A percentile compares a stretch with the other conserved stretches of the same genome.
phyloP scores from a whole-genome alignment of 2,888 invertebrate genomes.

The Muschampia plurimacula region DNA sequence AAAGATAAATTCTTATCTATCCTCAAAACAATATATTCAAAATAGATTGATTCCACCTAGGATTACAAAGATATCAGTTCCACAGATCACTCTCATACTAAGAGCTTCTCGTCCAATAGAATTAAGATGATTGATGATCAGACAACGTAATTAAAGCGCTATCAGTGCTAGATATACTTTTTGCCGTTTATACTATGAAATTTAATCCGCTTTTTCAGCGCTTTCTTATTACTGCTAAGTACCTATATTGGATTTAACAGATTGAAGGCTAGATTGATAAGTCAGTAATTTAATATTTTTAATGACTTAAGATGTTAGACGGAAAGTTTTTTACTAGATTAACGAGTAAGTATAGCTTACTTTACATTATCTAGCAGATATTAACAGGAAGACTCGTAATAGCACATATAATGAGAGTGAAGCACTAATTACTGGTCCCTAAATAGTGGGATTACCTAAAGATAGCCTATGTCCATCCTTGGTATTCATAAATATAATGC shows the following conservation, averaged over 20 bases:
- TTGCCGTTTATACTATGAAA: conserved; percentile 39
- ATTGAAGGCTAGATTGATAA: conserved; percentile 31
- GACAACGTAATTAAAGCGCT: conserved; percentile 33
- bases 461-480: no score
- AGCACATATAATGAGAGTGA: not conserved
- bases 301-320: conserved; percentile 16
- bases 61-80: conserved; percentile 27
- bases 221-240: conserved; percentile 20
- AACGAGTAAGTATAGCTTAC: not conserved
- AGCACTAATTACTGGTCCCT: no score
- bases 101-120: conserved; percentile 43
- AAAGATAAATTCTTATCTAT: not conserved
- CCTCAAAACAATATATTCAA: not conserved
- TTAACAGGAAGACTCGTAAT: not conserved
- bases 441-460: no score
- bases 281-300: conserved; percentile 24
- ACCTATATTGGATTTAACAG: conserved; percentile 22
- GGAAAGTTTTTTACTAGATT: not conserved
- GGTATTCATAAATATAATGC: no score
- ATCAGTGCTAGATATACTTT: conserved; percentile 37
- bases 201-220: conserved; percentile 35
- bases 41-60: no score
- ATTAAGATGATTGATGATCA: conserved; percentile 54
- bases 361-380: not conserved
- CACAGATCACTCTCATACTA: conserved; percentile 3